phyloP scores from a whole-genome alignment of 2,888 invertebrate species.

The Ptycholaimellus sp. region DNA sequence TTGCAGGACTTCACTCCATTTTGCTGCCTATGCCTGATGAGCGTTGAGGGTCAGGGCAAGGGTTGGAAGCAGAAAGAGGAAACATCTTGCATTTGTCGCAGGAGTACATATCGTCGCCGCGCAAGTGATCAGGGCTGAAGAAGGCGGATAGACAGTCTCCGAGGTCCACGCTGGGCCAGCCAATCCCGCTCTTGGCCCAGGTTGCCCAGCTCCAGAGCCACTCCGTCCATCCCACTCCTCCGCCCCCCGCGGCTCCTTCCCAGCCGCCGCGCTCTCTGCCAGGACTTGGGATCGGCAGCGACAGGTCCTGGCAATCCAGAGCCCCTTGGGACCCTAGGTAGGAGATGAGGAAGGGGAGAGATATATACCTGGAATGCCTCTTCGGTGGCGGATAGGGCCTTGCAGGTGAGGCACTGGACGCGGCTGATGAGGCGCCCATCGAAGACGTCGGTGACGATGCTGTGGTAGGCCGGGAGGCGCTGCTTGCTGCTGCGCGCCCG shows the following conservation, averaged over 20 bases:
- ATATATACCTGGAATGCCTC: slow-evolving; percentile 52
- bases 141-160: slow-evolving; percentile 89
- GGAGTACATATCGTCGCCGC: slow-evolving; percentile 96
- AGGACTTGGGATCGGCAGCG: slow-evolving; percentile 58
- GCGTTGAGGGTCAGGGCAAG: background rate
- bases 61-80: too few relatives aligned
- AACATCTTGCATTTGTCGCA: slow-evolving; percentile 46
- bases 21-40: slow-evolving; percentile 47
- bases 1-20: slow-evolving; percentile 88
- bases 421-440: slow-evolving; percentile 82
- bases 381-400: slow-evolving; percentile 55
- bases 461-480: slow-evolving; percentile 19
- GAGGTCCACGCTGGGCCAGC: slow-evolving; percentile 10
- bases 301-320: slow-evolving; percentile 46
- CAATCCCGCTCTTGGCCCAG: too few relatives aligned
- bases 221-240: slow-evolving; percentile 25
- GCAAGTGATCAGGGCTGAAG: slow-evolving; percentile 90
- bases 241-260: background rate
- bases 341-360: too few relatives aligned
- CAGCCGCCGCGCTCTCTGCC: slow-evolving; percentile 39
- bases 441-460: slow-evolving; percentile 77
- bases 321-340: background rate
- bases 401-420: slow-evolving; percentile 85
- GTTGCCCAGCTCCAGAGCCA: slow-evolving; percentile 11
- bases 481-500: slow-evolving; percentile 1